Evolutionary conservation across 2,888 invertebrate genomes (phyloP), one percentile per base, ranked within the genome.

Genomic region (Rosalia funebris): DNA sequence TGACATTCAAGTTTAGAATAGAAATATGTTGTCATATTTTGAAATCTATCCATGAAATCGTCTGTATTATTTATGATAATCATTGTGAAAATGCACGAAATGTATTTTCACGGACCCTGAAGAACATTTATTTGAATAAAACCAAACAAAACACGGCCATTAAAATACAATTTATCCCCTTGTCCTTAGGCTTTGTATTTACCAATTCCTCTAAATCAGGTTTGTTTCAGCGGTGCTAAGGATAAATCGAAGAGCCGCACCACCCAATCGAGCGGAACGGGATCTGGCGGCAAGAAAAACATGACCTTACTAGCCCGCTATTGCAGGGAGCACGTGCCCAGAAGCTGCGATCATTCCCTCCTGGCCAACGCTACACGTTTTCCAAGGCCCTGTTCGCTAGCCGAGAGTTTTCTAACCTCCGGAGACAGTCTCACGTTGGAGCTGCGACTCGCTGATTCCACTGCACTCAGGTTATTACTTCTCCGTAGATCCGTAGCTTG

Each of bases 321-420:
- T 79, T 94, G 94, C 78, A 88, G 90, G 53, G 93, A 93, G 74
- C 87, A 91, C 44, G 89, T 93, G 10, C 93, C 93, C 0, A 86
- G 89, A 66, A 92, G 91, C 37, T 94, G 94, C 76, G 94, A 94
- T 77, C 92, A 93, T 71, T 90, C 90, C 0, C 85, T 93, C 66
- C 82, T 93, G 54, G 83, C 83, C 53, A 86, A 87, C 71, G 72
- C 68, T 12, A 79, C 82, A 10, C 71, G 81, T 46, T 83, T 81
- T 69, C 88, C 89, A 14, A 85, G 93, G 59, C 93, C 93, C 0
- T 94, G 94, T 75, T 74, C 77, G 0, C 84, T 91, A 19, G 88
- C 90, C 4, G 94, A 94, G 78, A 93, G 93, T 80, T 94, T 91
- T 78, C 84, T 94, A 10, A 93, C 93, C 1, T 88, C 91, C 65